Conservation (phyloP, 2,888 invertebrate genomes). For the Macaria liturata region DNA sequence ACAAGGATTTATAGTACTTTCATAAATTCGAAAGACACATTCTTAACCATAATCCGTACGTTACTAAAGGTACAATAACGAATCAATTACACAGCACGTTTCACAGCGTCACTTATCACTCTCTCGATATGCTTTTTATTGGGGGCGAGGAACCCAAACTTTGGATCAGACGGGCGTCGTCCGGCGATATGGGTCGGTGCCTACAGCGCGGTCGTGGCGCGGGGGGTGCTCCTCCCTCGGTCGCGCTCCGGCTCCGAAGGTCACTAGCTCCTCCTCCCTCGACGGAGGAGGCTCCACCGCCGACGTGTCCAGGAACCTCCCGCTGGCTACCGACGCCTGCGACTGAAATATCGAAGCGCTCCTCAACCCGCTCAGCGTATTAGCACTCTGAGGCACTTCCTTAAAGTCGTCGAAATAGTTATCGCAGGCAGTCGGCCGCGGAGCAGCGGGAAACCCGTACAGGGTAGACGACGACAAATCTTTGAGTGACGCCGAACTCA, state of each 20-base stretch:
- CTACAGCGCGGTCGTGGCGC: conserved; percentile 74
- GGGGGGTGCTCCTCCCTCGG: conserved; percentile 55
- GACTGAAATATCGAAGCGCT: conserved; percentile 79
- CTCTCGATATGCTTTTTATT: conserved; percentile 78
- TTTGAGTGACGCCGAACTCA: conserved; percentile 83
- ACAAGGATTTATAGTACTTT: conserved; percentile 63
- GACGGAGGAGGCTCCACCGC: conserved; percentile 85
- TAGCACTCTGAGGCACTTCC: conserved; percentile 80
- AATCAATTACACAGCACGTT: conserved; percentile 58
- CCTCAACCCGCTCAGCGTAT: conserved; percentile 72
- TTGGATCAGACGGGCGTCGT: conserved; percentile 84
- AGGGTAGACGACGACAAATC: conserved; percentile 81
- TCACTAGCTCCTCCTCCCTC: conserved; percentile 87
- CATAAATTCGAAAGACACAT: conserved; percentile 75
- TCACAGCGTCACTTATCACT: conserved; percentile 70
- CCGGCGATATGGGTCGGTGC: conserved; percentile 81
- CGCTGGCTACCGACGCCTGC: conserved; percentile 85
- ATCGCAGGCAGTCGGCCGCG: conserved; percentile 84
- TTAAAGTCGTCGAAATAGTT: conserved; percentile 82
- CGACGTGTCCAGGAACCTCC: conserved; percentile 87
- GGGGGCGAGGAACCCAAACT: conserved; percentile 49
- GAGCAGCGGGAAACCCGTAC: conserved; percentile 86
- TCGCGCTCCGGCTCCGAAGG: conserved; percentile 85
- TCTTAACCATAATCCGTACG: conserved; percentile 51
- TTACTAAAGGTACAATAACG: conserved; percentile 42